Percentiles rank a stretch among this genome's conserved stretches.
phyloP scores from a whole-genome alignment of 1,140 invertebrate genomes.

The Homalodisca vitripennis region DNA sequence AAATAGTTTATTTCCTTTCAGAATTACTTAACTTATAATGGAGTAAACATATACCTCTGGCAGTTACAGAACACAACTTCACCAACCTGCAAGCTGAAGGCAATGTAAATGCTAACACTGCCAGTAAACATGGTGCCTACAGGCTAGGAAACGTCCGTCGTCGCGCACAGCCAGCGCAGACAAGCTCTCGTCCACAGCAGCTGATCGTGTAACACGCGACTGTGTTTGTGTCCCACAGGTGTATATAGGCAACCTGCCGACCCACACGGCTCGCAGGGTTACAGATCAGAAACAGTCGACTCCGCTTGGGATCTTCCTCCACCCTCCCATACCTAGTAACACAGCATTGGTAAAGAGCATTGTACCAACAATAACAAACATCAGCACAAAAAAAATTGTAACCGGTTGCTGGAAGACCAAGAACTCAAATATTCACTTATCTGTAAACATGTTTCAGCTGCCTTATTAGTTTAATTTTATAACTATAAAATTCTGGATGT shows the following conservation, averaged over 20 bases:
- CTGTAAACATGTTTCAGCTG: too few species aligned
- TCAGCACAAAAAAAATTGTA: too few species aligned
- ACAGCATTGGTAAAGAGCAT: too few species aligned
- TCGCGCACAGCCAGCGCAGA: conserved; percentile 85
- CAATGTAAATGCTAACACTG: conserved; percentile 84
- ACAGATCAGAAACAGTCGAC: conserved; percentile 75
- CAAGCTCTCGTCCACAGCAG: conserved; percentile 68
- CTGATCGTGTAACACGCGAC: conserved; percentile 55
- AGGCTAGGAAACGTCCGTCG: conserved; percentile 87
- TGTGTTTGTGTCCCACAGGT: conserved; percentile 66
- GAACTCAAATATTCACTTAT: too few species aligned
- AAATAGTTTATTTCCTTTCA: too few species aligned
- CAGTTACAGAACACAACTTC: too few species aligned
- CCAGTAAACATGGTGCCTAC: conserved; percentile 92
- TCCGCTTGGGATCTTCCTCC: conserved; percentile 62
- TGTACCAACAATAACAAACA: too few species aligned
- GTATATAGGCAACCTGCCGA: conserved; percentile 58
- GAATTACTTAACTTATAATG: too few species aligned
- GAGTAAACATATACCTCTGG: too few species aligned
- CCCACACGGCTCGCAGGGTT: conserved; percentile 68
- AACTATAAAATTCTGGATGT: too few species aligned
- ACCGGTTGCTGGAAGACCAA: too few species aligned
- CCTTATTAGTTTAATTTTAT: too few species aligned
- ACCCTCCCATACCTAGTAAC: conserved; percentile 71
- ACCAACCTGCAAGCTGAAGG: conserved; percentile 85